phyloP scores from a whole-genome alignment of 2,888 invertebrate species.

The Agrotis segetum region DNA sequence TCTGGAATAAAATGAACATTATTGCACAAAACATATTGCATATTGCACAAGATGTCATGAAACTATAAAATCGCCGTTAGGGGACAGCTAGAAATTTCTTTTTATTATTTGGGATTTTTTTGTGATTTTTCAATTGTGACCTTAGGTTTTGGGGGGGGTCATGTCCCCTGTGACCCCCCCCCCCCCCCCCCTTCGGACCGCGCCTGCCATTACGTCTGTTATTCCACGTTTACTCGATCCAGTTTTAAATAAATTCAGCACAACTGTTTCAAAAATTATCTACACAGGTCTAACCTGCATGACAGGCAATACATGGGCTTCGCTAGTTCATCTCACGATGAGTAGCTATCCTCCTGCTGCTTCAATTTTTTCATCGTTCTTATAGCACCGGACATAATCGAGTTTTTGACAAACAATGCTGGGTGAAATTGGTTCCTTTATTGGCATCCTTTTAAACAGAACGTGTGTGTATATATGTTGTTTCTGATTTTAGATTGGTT shows the following conservation, averaged over 20 bases:
- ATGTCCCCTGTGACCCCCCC: no score
- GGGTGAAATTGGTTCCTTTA: slow-evolving; percentile 88
- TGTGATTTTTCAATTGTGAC: no score
- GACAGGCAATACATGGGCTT: slow-evolving; percentile 47
- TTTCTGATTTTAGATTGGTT: slow-evolving; percentile 59
- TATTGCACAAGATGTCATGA: no score
- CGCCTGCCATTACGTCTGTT: not conserved
- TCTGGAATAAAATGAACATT: no score
- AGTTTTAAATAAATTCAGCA: not conserved
- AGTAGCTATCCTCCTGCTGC: slow-evolving; percentile 63
- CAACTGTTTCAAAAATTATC: not conserved
- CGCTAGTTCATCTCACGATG: slow-evolving; percentile 52
- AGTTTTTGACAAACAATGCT: slow-evolving; percentile 89
- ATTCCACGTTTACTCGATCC: not conserved
- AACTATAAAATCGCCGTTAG: no score
- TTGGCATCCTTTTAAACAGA: slow-evolving; percentile 80
- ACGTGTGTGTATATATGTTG: slow-evolving; percentile 70
- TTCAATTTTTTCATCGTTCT: slow-evolving; percentile 76
- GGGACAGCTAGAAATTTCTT: no score
- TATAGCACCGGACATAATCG: slow-evolving; percentile 85
- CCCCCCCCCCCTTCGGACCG: no score
- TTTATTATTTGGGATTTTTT: no score
- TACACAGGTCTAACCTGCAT: slow-evolving; percentile 16
- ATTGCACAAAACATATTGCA: no score
- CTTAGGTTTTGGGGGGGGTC: no score